Conservation (phyloP, 1,140 invertebrate genomes). For the Lepidostoma basale region DNA sequence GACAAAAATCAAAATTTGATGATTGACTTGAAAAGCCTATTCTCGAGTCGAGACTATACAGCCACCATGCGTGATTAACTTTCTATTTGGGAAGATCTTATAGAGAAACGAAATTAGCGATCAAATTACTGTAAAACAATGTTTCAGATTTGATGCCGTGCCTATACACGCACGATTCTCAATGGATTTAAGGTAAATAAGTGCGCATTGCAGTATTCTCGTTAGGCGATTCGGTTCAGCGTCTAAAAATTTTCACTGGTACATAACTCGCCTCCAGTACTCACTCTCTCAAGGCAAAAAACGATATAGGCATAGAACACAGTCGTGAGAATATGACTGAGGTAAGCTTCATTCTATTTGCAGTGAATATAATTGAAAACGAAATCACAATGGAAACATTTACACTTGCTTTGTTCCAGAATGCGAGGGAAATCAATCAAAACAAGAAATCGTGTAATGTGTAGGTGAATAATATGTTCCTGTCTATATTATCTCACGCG, state of each 20-base stretch:
- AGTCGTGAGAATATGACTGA: neutral
- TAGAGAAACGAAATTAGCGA: conserved; percentile 12
- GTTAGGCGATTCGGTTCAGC: neutral
- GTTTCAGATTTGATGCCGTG: neutral
- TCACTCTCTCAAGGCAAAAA: neutral
- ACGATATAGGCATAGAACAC: neutral
- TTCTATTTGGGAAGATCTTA: neutral
- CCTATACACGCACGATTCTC: neutral
- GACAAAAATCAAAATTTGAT: too few relatives aligned
- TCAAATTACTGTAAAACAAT: conserved; percentile 13
- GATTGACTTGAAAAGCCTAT: neutral
- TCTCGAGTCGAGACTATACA: neutral
- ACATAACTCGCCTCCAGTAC: neutral
- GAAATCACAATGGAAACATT: conserved; percentile 1
- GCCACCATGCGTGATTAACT: conserved; percentile 12
- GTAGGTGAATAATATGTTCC: too few relatives aligned
- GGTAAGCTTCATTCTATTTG: neutral
- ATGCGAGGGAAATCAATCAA: neutral
- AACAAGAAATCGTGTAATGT: neutral
- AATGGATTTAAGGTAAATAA: neutral
- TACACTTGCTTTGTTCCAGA: neutral
- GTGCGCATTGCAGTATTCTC: neutral
- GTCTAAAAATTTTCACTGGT: neutral
- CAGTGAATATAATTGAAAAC: neutral
- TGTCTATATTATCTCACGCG: neutral